Base-by-base conservation (phyloP, 2,888 invertebrate species). In the Dendrolimus pini region DNA sequence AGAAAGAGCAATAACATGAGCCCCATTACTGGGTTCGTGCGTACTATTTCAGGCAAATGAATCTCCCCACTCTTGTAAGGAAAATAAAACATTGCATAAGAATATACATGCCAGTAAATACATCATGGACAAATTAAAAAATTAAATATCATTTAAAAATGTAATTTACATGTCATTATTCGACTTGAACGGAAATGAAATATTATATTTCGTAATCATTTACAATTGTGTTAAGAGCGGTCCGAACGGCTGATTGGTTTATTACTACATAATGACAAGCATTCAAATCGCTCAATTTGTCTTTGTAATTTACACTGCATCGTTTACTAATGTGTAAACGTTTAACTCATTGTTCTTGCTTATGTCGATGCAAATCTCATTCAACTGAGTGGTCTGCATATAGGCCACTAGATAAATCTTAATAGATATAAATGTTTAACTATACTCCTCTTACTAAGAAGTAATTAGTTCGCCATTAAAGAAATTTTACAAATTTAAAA, bases 301-400 rank as follows among this genome's bases (percentile, higher is more conserved):
- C 74, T 72, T 60, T 68, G 64, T 75, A 74, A 76, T 74, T 65
- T 66, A 65, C 60, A 63, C 61, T 59, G 64, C 71, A 80, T 79
- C 73, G 71, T 65, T 78, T 72, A 69, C 69, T 67, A 68, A 72
- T 70, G 65, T 69, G 67, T 71, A 65, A 65, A 67, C 64, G 66
- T 66, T 63, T 71, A 74, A 72, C 67, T 71, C 72, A 79, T 82
- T 81, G 80, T 82, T 74, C 70, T 72, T 63, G 65, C 71, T 69
- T 64, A 69, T 66, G 71, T 67, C 66, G 65, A 77, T 71, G 78
- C 73, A 80, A 84, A 85, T 82, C 64, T 67, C 62, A 78, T 77
- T 78, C 74, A 70, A 67, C 63, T 68, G 62, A 64, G 69, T 69
- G 69, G 69, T 74, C 69, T 78, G 79, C 77, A 82, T 82, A 80